Percentiles rank a stretch among this genome's conserved stretches.
Conservation (phyloP, 2,797 vertebrate species). For the Gobio occitaniae region DNA sequence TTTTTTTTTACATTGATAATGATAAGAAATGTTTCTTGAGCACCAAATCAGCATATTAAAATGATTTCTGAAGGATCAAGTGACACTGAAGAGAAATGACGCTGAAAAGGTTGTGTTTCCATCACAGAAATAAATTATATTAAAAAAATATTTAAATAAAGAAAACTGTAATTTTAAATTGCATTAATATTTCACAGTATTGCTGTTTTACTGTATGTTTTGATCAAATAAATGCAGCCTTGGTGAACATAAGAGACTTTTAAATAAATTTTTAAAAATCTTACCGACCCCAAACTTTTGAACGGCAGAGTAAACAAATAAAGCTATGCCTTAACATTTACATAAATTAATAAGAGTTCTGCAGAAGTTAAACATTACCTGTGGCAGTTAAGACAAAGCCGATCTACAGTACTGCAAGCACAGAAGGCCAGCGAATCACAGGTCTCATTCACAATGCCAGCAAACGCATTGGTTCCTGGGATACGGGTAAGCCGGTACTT, state of each 20-base stretch:
- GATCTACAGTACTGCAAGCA: slow-evolving; percentile 97
- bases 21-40: background rate
- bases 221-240: background rate
- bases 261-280: background rate
- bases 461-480: slow-evolving; percentile 95
- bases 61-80: background rate
- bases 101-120: background rate
- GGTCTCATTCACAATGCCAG: slow-evolving; percentile 97
- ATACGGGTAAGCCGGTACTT: slow-evolving; percentile 94
- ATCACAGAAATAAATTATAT: background rate
- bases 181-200: background rate
- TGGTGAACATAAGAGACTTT: background rate
- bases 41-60: background rate
- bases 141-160: background rate
- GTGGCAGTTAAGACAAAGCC: slow-evolving; percentile 98
- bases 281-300: background rate
- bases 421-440: slow-evolving; percentile 98
- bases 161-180: background rate
- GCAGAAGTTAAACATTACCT: slow-evolving; percentile 74
- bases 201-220: background rate
- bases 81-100: background rate
- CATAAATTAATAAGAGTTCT: background rate
- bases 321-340: background rate
- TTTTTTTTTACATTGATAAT: background rate
- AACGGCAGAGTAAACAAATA: background rate